Base-by-base conservation (phyloP, 2,113 vertebrate species). In the Macquaria ambigua region DNA sequence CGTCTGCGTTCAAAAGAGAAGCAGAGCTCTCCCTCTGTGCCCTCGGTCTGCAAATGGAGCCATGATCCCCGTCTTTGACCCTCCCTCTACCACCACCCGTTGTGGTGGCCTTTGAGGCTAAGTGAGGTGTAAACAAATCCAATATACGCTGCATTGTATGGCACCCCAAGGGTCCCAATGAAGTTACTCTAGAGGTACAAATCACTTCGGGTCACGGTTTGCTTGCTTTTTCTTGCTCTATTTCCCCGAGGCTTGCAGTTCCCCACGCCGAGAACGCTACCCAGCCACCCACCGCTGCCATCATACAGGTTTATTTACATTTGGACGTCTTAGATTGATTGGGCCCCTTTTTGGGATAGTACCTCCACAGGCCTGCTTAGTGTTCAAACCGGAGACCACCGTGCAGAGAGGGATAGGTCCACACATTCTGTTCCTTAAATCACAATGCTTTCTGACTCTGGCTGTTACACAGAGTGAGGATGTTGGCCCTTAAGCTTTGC, bases 51-150 rank as follows among this genome's bases (percentile, higher is more conserved):
- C 87, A 90, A 95, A 95, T 88, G 91, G 87, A 94, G 90, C 87
- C 85, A 63, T 88, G 87, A 94, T 93, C 92, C 91, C 74, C 25
- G 58, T 84, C 82, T 88, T 73, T 89, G 89, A 90, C 93, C 86
- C 91, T 83, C 93, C 90, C 91, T 93, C 86, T 78, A 58, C 81
- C 85, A 89, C 93, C 93, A 89, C 92, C 93, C 92, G 89, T 89
- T 43, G 88, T 25, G 83, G 79, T 77, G 86, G 73, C 91, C 92
- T 94, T 94, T 96, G 85, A 94, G 93, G 93, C 90, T 83, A 94
- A 96, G 93, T 95, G 93, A 93, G 93, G 93, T 94, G 93, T 95
- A 94, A 95, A 95, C 93, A 94, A 94, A 96, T 96, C 89, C 94
- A 94, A 94, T 95, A 93, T 90, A 93, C 86, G 82, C 89, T 80